These are phyloP conservation scores for Caenorhabditis sp. DNA, from an alignment of 2,888 invertebrate species.

Conservation along the genomic window DNA sequence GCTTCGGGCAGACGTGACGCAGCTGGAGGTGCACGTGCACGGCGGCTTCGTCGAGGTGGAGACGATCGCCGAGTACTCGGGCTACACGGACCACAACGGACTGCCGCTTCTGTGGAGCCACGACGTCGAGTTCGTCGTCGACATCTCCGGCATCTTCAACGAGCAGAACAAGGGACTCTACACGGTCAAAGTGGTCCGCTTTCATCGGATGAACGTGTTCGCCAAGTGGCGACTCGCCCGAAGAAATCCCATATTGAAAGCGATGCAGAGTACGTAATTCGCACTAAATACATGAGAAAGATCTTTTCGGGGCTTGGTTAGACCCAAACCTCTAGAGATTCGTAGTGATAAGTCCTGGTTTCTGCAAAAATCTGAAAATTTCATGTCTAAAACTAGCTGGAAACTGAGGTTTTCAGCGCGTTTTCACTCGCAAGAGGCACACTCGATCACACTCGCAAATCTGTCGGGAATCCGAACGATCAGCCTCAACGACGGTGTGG, in stretches of 20 bases:
- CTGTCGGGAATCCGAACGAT: conserved; percentile 5
- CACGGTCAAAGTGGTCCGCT: conserved; percentile 49
- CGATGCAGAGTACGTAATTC: conserved; percentile 47
- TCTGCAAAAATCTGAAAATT: too few species aligned
- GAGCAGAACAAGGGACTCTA: conserved; percentile 36
- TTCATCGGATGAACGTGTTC: conserved; percentile 49
- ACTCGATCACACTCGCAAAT: conserved; percentile 38
- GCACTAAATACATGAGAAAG: too few species aligned
- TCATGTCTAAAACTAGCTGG: too few species aligned
- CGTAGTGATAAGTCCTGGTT: too few species aligned
- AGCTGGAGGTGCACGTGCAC: conserved; percentile 46
- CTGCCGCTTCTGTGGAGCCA: conserved; percentile 51
- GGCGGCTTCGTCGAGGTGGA: conserved; percentile 57
- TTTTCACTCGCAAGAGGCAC: conserved; percentile 38
- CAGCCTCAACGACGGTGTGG: background rate
- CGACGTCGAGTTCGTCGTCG: conserved; percentile 55
- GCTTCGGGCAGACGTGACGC: conserved; percentile 25
- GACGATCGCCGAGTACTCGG: conserved; percentile 52
- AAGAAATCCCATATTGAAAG: conserved; percentile 41
- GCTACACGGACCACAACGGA: conserved; percentile 49
- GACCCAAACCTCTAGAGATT: too few species aligned
- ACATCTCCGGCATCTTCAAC: conserved; percentile 39
- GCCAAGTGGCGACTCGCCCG: conserved; percentile 51
- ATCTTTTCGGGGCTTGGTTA: too few species aligned
- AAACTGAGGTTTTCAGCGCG: conserved; percentile 36